These are phyloP conservation scores for Entomobrya multifasciata DNA, from an alignment of 2,888 invertebrate genomes.

Conservation along the genomic window DNA sequence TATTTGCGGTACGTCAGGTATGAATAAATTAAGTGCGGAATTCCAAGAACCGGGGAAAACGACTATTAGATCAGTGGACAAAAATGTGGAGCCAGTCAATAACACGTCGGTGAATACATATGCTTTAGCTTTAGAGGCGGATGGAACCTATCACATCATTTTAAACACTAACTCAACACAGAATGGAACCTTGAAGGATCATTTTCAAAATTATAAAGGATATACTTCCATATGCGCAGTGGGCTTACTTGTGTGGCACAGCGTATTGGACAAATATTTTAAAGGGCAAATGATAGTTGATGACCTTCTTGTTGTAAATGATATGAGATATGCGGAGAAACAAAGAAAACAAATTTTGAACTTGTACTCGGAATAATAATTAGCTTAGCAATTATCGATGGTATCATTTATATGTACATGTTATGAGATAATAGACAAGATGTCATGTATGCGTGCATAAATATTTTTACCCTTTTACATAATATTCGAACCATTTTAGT, in stretches of 20 bases:
- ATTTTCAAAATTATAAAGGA: conserved; percentile 64
- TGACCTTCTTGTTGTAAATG: conserved; percentile 63
- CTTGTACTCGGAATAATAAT: conserved; percentile 40
- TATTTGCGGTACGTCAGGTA: conserved; percentile 39
- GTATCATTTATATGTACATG: not conserved
- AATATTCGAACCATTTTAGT: too few relatives aligned
- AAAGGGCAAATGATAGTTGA: conserved; percentile 71
- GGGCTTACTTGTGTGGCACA: conserved; percentile 64
- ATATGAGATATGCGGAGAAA: conserved; percentile 51
- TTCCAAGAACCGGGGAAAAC: conserved; percentile 63
- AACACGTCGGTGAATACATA: conserved; percentile 57
- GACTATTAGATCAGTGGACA: conserved; percentile 51
- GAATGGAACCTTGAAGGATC: conserved; percentile 61
- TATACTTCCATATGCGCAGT: conserved; percentile 63
- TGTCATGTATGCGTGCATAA: too few relatives aligned
- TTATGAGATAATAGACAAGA: too few relatives aligned
- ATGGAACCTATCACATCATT: conserved; percentile 60
- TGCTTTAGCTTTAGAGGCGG: conserved; percentile 45
- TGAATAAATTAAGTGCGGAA: conserved; percentile 42
- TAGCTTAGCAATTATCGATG: not conserved
- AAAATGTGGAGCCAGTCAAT: conserved; percentile 49
- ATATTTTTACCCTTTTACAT: too few relatives aligned
- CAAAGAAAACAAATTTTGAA: conserved; percentile 59
- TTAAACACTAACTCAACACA: conserved; percentile 43
- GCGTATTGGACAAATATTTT: conserved; percentile 69